These are phyloP conservation scores for Epsilonema sp. DNA, from an alignment of 2,888 invertebrate species.

Conservation along the genomic window DNA sequence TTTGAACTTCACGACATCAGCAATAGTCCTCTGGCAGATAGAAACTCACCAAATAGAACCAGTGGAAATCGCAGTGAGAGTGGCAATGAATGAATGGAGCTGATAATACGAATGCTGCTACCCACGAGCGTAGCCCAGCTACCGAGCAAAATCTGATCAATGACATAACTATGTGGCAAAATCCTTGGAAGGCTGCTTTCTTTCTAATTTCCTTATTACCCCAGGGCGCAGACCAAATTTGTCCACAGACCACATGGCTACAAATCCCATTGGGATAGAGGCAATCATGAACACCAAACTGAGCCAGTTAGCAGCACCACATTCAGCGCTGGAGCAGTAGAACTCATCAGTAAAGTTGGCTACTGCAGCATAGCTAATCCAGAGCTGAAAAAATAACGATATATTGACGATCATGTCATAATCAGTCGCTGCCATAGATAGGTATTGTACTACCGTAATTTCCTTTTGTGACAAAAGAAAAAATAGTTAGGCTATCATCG, in stretches of 20 bases:
- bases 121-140: neutral
- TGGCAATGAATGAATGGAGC: neutral
- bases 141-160: neutral
- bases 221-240: slow-evolving; percentile 31
- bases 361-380: slow-evolving; percentile 36
- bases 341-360: slow-evolving; percentile 32
- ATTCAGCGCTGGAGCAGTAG: slow-evolving; percentile 20
- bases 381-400: slow-evolving; percentile 29
- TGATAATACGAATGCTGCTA: neutral
- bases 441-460: no score
- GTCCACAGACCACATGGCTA: slow-evolving; percentile 35
- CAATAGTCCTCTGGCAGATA: no score
- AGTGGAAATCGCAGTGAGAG: slow-evolving; percentile 4
- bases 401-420: no score
- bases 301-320: slow-evolving; percentile 29
- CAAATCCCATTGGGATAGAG: slow-evolving; percentile 33
- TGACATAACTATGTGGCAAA: no score
- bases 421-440: no score
- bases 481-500: no score
- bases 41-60: neutral
- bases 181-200: no score
- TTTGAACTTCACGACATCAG: no score
- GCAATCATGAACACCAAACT: slow-evolving; percentile 33
- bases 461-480: no score
- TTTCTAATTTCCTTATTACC: no score